These are phyloP conservation scores for Callinectes sapidus DNA, from an alignment of 2,888 invertebrate genomes.

Conservation along the genomic window DNA sequence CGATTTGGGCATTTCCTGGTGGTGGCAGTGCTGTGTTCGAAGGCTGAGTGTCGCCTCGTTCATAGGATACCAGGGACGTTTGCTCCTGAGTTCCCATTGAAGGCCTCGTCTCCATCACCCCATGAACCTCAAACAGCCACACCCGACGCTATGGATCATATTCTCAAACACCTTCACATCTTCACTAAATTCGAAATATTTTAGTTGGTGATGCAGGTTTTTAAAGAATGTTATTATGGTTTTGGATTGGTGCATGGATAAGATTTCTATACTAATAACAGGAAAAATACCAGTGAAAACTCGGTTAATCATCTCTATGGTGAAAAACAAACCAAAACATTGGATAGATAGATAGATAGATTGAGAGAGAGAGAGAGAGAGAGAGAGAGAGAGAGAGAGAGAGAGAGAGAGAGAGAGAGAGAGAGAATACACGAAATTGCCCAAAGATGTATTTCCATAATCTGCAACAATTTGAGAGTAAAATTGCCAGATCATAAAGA, in stretches of 20 bases:
- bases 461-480: not conserved
- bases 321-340: no score
- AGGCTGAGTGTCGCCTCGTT: not conserved
- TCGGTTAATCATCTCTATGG: no score
- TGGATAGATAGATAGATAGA: not conserved
- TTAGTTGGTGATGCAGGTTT: no score
- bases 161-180: not conserved
- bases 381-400: not conserved
- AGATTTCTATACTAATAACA: no score
- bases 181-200: no score
- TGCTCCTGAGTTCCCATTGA: not conserved
- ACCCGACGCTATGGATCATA: not conserved
- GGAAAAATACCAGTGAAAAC: no score
- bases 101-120: not conserved
- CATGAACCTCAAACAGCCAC: not conserved
- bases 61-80: not conserved
- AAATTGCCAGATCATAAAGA: not conserved
- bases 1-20: not conserved
- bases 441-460: not conserved
- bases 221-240: no score
- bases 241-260: no score
- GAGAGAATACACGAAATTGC: not conserved
- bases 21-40: not conserved
- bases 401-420: not conserved
- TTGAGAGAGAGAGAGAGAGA: not conserved